phyloP scores from a whole-genome alignment of 2,888 invertebrate species.

The Therioaphis trifolii region DNA sequence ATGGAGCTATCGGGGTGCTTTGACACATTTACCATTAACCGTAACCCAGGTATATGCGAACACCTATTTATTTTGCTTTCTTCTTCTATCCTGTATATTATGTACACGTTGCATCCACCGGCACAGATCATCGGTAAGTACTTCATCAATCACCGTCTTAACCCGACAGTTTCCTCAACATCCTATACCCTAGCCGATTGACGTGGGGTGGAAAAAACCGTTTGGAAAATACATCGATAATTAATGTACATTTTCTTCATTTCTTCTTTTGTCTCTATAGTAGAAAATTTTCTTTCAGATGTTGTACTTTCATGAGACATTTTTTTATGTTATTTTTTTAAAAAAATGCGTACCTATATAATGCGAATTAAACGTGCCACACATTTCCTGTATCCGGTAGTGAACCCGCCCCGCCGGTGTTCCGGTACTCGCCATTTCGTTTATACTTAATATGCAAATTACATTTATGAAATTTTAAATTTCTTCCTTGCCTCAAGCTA shows the following conservation, averaged over 20 bases:
- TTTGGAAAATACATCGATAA: constrained; percentile 39
- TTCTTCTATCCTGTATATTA: constrained; percentile 4
- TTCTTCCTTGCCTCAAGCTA: neutral
- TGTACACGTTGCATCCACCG: neutral
- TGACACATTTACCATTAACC: constrained; percentile 53
- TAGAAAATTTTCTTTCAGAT: neutral
- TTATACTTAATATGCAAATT: constrained; percentile 25
- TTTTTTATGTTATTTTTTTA: neutral
- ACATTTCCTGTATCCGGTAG: neutral
- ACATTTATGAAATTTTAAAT: constrained; percentile 43
- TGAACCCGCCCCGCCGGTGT: neutral
- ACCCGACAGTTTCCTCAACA: constrained; percentile 36
- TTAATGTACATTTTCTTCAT: constrained; percentile 40
- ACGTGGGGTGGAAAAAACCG: neutral
- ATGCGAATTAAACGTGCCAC: neutral
- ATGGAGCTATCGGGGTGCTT: neutral
- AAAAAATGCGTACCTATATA: neutral
- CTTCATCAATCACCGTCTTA: constrained; percentile 61
- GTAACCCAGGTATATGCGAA: constrained; percentile 30
- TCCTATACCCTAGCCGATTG: neutral
- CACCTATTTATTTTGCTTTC: constrained; percentile 50
- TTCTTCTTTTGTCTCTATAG: neutral
- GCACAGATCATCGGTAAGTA: constrained; percentile 48
- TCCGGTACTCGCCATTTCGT: neutral
- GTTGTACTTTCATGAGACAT: neutral